Evolutionary conservation across 2,113 vertebrate genomes (phyloP), one percentile per base, ranked within the genome.

Genomic region (Solea senegalensis): DNA sequence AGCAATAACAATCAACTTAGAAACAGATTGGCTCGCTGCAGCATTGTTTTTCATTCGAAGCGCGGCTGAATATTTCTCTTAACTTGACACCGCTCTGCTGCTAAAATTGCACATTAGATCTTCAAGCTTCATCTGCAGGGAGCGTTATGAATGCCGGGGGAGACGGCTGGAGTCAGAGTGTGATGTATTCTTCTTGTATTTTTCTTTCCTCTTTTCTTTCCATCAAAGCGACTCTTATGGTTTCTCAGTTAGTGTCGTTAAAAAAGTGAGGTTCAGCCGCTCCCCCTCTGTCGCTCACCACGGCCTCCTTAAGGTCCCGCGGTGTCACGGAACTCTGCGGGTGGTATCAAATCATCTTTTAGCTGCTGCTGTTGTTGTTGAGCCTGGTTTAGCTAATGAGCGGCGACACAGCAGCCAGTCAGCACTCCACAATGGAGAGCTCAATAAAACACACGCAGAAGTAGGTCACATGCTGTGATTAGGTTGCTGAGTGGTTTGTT

Each of bases 311-410:
- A 55, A 85, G 76, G 74, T 82, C 72, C 79, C 55, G 79, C 34
- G 43, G 86, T 75, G 81, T 85, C 77, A 49, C 76, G 62, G 70
- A 59, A 61, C 81, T 80, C 86, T 56, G 60, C 71, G 71, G 86
- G 83, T 53, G 63, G 75, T 8, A 81, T 88, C 81, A 60, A 81
- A 86, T 88, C 70, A 80, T 91, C 86, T 83, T 74, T 77, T 78
- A 82, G 86, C 83, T 65, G 84, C 82, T 79, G 87, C 72, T 82
- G 76, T 69, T 81, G 80, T 83, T 81, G 81, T 85, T 76, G 76
- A 69, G 82, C 41, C 84, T 64, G 70, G 52, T 87, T 85, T 72
- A 76, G 82, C 73, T 89, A 91, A 91, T 88, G 86, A 90, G 82
- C 82, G 75, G 70, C 72, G 80, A 82, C 83, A 44, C 40, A 34